Evolutionary conservation across 37 sponge, comb jelly and placozoan species (phyloP), one percentile per base, ranked within the genome.

Genomic region (Petrosia ficiformis): DNA sequence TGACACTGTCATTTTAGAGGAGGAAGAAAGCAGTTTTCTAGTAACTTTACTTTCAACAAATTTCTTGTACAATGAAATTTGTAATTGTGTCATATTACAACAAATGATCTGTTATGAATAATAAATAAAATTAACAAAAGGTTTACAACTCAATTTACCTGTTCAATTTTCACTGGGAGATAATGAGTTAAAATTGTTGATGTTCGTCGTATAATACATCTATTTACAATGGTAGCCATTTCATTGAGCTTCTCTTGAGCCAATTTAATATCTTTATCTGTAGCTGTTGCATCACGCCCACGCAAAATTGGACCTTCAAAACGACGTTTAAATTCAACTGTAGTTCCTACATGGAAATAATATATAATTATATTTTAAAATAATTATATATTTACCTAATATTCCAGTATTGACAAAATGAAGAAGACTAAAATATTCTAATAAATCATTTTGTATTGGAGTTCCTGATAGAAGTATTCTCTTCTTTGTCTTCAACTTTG

Each of bases 341-440:
- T 80, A 26, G 94, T 93, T 16, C 94, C 94, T 48, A 48, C 14
- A 48, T 61, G 63, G 63, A 39, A 26, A 22, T 6, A 22, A 24
- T 5, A 61, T 11, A 5, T 26, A 61, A 4, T 61, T 8, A 5
- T 61, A 61, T 5, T n/a, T n/a, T 8, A n/a, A 5, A 22, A 22
- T 61, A 11, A 14, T 14, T 48, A 48, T 65, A 41, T 43, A 44
- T n/a, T 29, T 60, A 81, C 95, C 95, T n/a, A 97, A 76, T 36
- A 97, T 94, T 6, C 93, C 98, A 44, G 82, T 77, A 40, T 97
- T 97, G 44, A 97, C 95, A 84, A 97, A 97, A 66, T 97, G 98
- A 8, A 97, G 75, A 31, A 97, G 77, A 40, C 98, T 97, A 70
- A 97, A 97, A 75, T 97, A 97, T 61, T 97, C 98, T 38, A 97